Evolutionary conservation across 2,888 invertebrate species (phyloP).

Genomic region (Phaonia tiefii): DNA sequence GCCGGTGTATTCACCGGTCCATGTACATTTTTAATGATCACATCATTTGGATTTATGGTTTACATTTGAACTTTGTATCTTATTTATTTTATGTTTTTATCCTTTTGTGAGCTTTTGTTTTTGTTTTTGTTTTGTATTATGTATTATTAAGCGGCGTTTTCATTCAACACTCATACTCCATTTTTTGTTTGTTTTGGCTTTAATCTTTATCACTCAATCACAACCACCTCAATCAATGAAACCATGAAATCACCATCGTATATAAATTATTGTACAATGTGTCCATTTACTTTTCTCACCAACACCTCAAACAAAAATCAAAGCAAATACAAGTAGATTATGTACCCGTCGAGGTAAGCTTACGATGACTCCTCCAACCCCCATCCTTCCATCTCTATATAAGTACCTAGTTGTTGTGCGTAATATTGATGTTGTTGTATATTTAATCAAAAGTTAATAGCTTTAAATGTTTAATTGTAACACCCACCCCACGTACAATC

Average conservation of each 20-base stretch:
- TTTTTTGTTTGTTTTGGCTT: conserved; percentile 7
- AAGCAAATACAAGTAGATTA: conserved; percentile 87
- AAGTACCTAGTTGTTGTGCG: conserved; percentile 5
- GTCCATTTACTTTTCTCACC: conserved; percentile 42
- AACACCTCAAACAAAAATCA: conserved; percentile 49
- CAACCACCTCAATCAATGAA: conserved; percentile 17
- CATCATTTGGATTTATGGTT: conserved; percentile 24
- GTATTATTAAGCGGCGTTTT: neutral
- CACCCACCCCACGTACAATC: neutral
- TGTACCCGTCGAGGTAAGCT: conserved; percentile 80
- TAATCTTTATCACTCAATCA: neutral
- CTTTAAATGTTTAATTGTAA: neutral
- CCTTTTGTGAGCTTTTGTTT: neutral
- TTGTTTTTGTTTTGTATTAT: conserved; percentile 14
- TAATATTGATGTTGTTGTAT: conserved; percentile 34
- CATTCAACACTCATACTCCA: neutral
- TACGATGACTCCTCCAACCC: conserved; percentile 44
- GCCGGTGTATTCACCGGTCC: no score
- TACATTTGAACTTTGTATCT: neutral
- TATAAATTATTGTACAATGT: conserved; percentile 47
- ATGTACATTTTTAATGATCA: neutral
- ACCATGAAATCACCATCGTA: neutral
- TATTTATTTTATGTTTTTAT: neutral
- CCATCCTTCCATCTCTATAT: neutral
- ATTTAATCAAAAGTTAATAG: neutral